These are phyloP conservation scores for Lophura nycthemera DNA, from an alignment of 2,113 vertebrate genomes.

Conservation along the genomic window DNA sequence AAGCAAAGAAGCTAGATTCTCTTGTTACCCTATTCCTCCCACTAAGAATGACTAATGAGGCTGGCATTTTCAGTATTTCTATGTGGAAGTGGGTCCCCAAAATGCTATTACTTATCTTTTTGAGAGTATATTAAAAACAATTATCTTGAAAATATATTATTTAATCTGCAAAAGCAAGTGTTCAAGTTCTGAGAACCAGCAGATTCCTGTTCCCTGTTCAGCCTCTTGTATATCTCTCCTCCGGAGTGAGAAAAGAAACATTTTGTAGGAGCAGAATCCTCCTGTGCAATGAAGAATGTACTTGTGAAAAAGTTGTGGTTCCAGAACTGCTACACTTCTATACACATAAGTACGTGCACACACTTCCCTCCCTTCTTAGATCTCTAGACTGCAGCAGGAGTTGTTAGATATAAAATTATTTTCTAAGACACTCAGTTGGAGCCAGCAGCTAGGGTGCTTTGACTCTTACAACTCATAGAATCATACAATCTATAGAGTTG, in stretches of 20 bases:
- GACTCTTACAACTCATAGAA: neutral
- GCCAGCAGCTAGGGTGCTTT: neutral
- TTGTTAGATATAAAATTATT: neutral
- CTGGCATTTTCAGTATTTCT: neutral
- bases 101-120: neutral
- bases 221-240: neutral
- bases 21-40: neutral
- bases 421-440: neutral
- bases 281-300: rapidly evolving
- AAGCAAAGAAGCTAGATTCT: neutral
- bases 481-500: too few relatives aligned
- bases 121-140: neutral
- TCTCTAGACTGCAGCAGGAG: neutral
- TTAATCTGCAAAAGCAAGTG: neutral
- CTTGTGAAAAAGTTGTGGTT: neutral
- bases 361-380: neutral
- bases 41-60: neutral
- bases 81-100: rapidly evolving
- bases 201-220: neutral
- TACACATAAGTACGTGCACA: rapidly evolving
- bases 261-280: neutral
- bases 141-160: neutral
- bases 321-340: neutral
- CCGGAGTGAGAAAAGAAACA: neutral
- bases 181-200: neutral